Evolutionary conservation across 92 coral and sea anemone genomes (phyloP).

Genomic region (Zoanthus sociatus): DNA sequence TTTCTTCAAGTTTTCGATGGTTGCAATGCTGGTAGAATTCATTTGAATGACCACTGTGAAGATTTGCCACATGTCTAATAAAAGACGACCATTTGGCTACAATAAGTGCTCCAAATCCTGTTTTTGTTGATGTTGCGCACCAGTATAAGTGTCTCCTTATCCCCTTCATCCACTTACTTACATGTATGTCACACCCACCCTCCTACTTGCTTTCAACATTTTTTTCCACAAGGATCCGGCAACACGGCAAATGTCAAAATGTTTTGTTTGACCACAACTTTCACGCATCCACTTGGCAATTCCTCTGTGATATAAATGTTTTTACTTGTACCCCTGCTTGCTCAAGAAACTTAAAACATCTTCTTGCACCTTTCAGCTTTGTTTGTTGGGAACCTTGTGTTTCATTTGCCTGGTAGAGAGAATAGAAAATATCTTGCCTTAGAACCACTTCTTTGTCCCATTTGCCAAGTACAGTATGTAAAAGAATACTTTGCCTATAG

Average conservation of each 20-base stretch:
- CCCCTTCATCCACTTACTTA: conserved; percentile 15
- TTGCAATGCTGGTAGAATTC: not conserved
- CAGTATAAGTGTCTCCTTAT: conserved; percentile 42
- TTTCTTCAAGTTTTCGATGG: conserved; percentile 25
- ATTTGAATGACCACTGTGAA: conserved; percentile 38
- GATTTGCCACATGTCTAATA: conserved; percentile 48
- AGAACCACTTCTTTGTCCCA: too few species aligned
- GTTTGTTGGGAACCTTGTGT: not conserved
- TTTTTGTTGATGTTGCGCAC: conserved; percentile 44
- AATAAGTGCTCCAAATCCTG: conserved; percentile 30
- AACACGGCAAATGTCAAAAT: conserved; percentile 4
- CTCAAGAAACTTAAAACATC: not conserved
- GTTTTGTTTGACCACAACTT: not conserved
- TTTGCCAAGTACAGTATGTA: too few species aligned
- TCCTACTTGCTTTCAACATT: not conserved
- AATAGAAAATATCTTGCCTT: not conserved
- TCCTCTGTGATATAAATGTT: not conserved
- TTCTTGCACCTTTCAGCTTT: not conserved
- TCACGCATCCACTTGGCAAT: not conserved
- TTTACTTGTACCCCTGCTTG: not conserved
- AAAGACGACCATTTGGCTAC: conserved; percentile 48
- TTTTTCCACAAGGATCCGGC: conserved; percentile 1
- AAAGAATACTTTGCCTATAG: too few species aligned
- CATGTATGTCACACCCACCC: not conserved
- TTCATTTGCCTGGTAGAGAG: not conserved